Base-by-base conservation (phyloP, 2,888 invertebrate species). In the Linnaemya tessellans region DNA sequence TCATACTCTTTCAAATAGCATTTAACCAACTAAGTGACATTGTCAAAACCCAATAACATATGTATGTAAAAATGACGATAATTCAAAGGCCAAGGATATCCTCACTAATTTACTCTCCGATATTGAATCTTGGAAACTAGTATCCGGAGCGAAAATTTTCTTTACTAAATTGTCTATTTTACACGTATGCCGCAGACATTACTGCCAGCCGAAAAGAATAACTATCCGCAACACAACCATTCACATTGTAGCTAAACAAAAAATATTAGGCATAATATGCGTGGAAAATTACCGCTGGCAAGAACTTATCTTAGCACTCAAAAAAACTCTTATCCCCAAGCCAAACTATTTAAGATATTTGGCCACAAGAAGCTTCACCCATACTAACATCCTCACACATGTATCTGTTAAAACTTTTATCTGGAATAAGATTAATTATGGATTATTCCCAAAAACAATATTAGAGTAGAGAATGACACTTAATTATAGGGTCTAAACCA, bases 131-230 rank as follows among this genome's bases (percentile, higher is more conserved):
- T 64, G 75, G 54, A 13, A 64, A 7, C 41, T 38, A n/a, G 22
- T n/a, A 75, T 75, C 75, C 1, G 75, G 64, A 8, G 75, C 54
- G 10, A 75, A 75, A 75, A 75, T 64, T 13, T 74, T 54, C 8
- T 10, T 60, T 30, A 4, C 15, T 18, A 74, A 74, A 4, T 62
- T 62, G 11, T 30, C 51, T 18, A 22, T 62, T 3, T n/a, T 74
- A 3, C 74, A 64, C 11, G 38, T 74, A 8, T 74, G 74, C 18
- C 18, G 74, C 8, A 74, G 64, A 49, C 62, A 62, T n/a, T 11
- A 56, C 3, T 56, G 56, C 15, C 56, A 56, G 25, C 56, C 25
- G 0, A 25, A 25, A 51, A 54, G 4, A 38, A 43, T 75, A 22
- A 25, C 38, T 5, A 25, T 64, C 5, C 54, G 43, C 9, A 51